A percentile compares a stretch with the other conserved stretches of the same genome.
These are phyloP conservation scores for Parnassius glacialis DNA, from an alignment of 2,888 invertebrate genomes.

Conservation along the genomic window DNA sequence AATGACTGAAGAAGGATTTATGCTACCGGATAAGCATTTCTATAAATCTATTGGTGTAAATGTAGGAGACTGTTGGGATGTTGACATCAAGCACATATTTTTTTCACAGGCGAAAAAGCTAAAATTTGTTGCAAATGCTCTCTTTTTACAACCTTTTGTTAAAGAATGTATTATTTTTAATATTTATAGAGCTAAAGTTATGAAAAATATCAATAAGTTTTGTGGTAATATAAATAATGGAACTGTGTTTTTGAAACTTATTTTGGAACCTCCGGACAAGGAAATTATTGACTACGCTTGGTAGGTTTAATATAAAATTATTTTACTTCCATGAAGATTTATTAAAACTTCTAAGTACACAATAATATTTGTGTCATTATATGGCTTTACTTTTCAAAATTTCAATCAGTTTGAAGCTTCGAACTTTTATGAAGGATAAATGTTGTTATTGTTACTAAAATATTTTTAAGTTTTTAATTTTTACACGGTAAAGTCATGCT, in stretches of 20 bases:
- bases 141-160: conserved; percentile 62
- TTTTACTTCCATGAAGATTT: conserved; percentile 3
- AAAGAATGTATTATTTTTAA: conserved; percentile 57
- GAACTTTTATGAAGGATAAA: too few species aligned
- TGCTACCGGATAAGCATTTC: conserved; percentile 46
- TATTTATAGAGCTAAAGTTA: conserved; percentile 55
- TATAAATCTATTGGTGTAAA: conserved; percentile 55
- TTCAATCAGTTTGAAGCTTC: too few species aligned
- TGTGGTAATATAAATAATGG: conserved; percentile 46
- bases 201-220: conserved; percentile 48
- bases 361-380: too few species aligned
- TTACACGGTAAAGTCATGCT: too few species aligned
- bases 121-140: conserved; percentile 46
- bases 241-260: conserved; percentile 64
- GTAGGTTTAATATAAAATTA: conserved; percentile 59
- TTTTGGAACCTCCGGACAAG: conserved; percentile 78
- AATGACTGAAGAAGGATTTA: conserved; percentile 50
- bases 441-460: too few species aligned
- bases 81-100: conserved; percentile 39
- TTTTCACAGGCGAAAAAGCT: conserved; percentile 36
- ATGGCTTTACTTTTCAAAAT: too few species aligned
- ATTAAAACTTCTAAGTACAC: not conserved
- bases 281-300: conserved; percentile 87
- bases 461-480: too few species aligned
- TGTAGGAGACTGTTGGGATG: conserved; percentile 38